Percentiles rank a stretch among this genome's conserved stretches.
Evolutionary conservation across 2,113 vertebrate genomes (phyloP).

Genomic region (Entosphenus tridentatus): DNA sequence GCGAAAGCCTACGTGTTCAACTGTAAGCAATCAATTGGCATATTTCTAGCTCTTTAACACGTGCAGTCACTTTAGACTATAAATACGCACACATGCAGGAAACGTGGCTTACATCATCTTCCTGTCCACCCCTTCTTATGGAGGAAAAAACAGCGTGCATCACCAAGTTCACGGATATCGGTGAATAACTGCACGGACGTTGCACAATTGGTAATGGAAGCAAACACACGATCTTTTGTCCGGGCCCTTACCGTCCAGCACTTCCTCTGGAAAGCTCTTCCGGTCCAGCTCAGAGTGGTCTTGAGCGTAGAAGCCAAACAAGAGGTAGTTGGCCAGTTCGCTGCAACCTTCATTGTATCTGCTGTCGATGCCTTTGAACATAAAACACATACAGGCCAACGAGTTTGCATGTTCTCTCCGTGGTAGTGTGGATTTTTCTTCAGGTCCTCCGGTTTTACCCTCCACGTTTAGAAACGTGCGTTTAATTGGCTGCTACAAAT

Average conservation of each 20-base stretch:
- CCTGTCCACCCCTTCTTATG: too few species aligned
- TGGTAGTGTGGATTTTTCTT: background rate
- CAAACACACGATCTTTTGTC: background rate
- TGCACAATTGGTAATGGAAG: too few species aligned
- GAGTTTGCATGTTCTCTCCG: background rate
- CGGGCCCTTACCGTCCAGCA: constrained; percentile 50
- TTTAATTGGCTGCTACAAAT: background rate
- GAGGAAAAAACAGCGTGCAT: too few species aligned
- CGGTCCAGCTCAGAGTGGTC: constrained; percentile 37
- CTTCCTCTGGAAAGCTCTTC: constrained; percentile 61
- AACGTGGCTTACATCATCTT: too few species aligned
- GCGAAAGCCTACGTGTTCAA: too few species aligned
- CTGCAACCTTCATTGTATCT: constrained; percentile 78
- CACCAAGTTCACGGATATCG: too few species aligned
- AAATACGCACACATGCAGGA: too few species aligned
- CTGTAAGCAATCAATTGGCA: too few species aligned
- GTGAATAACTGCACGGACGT: too few species aligned
- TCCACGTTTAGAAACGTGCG: background rate
- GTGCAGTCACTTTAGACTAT: too few species aligned
- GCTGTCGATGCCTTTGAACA: constrained; percentile 64
- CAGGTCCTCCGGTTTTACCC: background rate
- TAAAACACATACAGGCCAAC: constrained; percentile 7
- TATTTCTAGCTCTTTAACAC: too few species aligned
- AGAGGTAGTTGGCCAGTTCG: constrained; percentile 72
- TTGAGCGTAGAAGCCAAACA: constrained; percentile 63